Evolutionary conservation across 2,888 invertebrate species (phyloP).

Genomic region (Tanypteryx hageni): DNA sequence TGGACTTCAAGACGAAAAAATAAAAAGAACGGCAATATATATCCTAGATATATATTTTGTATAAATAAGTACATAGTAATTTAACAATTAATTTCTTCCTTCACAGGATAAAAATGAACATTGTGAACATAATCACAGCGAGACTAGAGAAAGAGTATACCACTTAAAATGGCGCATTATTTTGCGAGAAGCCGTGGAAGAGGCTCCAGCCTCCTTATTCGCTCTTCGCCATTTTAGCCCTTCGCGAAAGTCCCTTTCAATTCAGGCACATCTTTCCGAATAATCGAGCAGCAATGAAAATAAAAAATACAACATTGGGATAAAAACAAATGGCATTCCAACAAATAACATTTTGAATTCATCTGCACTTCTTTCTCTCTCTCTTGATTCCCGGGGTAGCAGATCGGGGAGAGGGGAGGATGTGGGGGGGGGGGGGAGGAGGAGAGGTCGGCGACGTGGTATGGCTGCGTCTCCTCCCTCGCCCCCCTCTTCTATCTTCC

Average conservation of each 20-base stretch:
- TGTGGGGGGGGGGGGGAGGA: too few relatives aligned
- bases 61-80: slow-evolving; percentile 59
- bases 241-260: slow-evolving; percentile 44
- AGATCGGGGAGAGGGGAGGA: too few relatives aligned
- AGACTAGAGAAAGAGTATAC: slow-evolving; percentile 52
- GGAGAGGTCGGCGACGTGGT: too few relatives aligned
- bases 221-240: not conserved
- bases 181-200: not conserved
- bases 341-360: slow-evolving; percentile 48
- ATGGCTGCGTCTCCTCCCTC: too few relatives aligned
- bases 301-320: slow-evolving; percentile 26
- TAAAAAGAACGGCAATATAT: not conserved
- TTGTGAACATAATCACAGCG: slow-evolving; percentile 54
- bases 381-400: not conserved
- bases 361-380: slow-evolving; percentile 12
- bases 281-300: slow-evolving; percentile 26
- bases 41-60: slow-evolving; percentile 35
- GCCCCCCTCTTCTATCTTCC: too few relatives aligned
- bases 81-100: slow-evolving; percentile 48
- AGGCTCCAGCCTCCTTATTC: not conserved
- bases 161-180: slow-evolving; percentile 36
- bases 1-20: not conserved
- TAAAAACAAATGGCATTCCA: slow-evolving; percentile 38
- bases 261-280: slow-evolving; percentile 31
- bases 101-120: slow-evolving; percentile 57